Base-by-base conservation (phyloP, 2,797 vertebrate species). In the Mustela erminea region DNA sequence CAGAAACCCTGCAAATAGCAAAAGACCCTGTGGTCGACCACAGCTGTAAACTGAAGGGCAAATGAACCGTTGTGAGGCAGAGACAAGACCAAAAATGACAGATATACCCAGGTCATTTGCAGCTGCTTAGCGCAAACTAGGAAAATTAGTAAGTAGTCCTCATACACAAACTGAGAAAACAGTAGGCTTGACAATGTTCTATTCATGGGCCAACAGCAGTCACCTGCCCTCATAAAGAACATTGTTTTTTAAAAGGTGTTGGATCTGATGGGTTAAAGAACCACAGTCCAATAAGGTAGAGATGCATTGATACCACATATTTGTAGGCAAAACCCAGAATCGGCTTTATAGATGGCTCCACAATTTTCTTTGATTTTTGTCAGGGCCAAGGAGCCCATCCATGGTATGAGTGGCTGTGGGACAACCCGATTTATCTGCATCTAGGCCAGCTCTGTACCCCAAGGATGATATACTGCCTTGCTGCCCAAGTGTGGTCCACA, bases 31-130 rank as follows among this genome's bases (percentile, higher is more conserved):
- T 88, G 82, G 93, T 77, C 77, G 14, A 21, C 35, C 90, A 93
- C 90, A 95, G 93, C 90, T 97, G 93, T 97, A 95, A 72, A 49
- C 92, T 64, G 23, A 96, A 97, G 77, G 85, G 72, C 92, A 97
- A 82, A 62, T 7, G 72, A 43, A 49, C 25, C 9, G 11, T 38
- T 12, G 10, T 32, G 62, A 92, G 38, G 72, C 54, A 12, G 35
- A 93, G 77, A 58, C 43, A 81, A 82, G 85, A 86, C 81, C 13
- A 15, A 72, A 95, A 82, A 83, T 41, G 49, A 86, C 27, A 88
- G 46, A 70, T 21, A 49, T 0, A 52, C 32, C 41, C 0, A 17
- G 83, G 27, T 89, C 54, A 46, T 68, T 25, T 43, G n/a, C 68
- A 77, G 87, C 35, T 41, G 62, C 29, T 87, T 17, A 60, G 78